phyloP scores from a whole-genome alignment of 2,113 vertebrate genomes.

The Tachuris rubrigastra region DNA sequence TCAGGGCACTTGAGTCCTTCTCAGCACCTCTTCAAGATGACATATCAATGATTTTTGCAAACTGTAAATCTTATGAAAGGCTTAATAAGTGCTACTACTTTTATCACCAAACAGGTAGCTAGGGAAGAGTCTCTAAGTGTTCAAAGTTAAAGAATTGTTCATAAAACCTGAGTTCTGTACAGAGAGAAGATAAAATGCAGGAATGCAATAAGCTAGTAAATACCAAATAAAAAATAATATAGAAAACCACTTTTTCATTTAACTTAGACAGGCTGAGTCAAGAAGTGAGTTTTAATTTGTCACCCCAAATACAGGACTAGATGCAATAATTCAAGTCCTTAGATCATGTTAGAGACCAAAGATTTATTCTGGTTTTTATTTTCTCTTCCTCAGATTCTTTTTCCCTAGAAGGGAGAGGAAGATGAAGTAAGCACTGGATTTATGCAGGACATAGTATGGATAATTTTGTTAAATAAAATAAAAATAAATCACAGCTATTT shows the following conservation, averaged over 20 bases:
- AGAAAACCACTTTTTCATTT: neutral
- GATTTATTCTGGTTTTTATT: neutral
- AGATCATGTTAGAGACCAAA: neutral
- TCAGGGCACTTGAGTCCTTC: neutral
- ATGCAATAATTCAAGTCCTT: neutral
- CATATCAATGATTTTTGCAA: neutral
- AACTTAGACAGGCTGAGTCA: neutral
- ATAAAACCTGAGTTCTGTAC: neutral
- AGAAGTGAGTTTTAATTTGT: neutral
- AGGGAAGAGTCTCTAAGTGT: neutral
- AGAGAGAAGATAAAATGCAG: neutral
- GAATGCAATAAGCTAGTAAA: neutral
- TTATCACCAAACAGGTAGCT: neutral
- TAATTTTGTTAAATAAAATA: neutral
- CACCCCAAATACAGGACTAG: neutral
- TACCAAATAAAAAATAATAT: neutral
- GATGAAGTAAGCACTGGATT: neutral
- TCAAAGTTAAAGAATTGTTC: neutral
- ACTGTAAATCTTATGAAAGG: neutral
- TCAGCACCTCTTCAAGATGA: neutral
- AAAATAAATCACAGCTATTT: neutral
- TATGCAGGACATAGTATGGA: neutral
- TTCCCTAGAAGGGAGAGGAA: neutral
- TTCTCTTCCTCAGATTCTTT: neutral
- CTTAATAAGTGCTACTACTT: neutral